A percentile compares a stretch with the other conserved stretches of the same genome.
phyloP scores from a whole-genome alignment of 2,113 vertebrate genomes.

The Heterotilapia buettikoferi region DNA sequence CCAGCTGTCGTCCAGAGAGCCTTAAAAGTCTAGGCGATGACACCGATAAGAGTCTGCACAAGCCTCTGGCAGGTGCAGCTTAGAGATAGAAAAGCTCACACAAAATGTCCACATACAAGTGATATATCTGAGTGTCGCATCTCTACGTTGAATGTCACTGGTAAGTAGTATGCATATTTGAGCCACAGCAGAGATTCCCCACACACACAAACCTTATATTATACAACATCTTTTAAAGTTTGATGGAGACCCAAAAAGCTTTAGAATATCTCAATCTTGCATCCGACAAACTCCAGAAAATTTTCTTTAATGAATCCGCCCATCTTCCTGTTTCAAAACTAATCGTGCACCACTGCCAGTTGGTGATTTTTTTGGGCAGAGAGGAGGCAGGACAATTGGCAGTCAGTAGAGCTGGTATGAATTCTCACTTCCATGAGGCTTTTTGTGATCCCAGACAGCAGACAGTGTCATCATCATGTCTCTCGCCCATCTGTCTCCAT shows the following conservation, averaged over 20 bases:
- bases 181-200: background rate
- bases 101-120: background rate
- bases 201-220: background rate
- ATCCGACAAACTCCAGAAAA: background rate
- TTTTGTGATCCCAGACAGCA: constrained; percentile 70
- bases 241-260: background rate
- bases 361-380: constrained; percentile 42
- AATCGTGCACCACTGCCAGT: constrained; percentile 27
- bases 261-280: background rate
- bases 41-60: background rate
- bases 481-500: constrained; percentile 67
- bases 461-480: constrained; percentile 67
- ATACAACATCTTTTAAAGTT: background rate
- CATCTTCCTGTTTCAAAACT: constrained; percentile 8
- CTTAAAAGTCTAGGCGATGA: constrained; percentile 44
- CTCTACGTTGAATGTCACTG: background rate
- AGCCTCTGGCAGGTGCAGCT: background rate
- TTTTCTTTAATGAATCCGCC: background rate
- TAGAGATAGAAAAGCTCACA: background rate
- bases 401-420: constrained; percentile 49
- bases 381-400: constrained; percentile 58
- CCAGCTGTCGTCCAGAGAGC: constrained; percentile 16
- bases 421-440: constrained; percentile 71
- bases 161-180: background rate
- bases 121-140: rapidly evolving